These are phyloP conservation scores for Hyla sarda DNA, from an alignment of 2,113 vertebrate genomes.

Conservation along the genomic window DNA sequence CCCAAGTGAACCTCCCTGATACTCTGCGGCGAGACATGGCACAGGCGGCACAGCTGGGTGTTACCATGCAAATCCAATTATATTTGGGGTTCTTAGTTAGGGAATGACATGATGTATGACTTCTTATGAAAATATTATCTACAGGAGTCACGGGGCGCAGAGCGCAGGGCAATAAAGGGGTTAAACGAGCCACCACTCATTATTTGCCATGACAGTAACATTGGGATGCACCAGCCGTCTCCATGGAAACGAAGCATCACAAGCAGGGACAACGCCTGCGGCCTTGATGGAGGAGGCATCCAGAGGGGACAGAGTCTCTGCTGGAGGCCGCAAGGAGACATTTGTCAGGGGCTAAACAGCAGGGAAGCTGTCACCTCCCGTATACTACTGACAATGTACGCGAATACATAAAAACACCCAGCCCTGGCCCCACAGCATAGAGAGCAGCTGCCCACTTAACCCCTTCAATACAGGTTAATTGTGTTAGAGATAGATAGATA, in stretches of 20 bases:
- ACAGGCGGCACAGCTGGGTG: neutral
- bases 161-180: neutral
- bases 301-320: slow-evolving; percentile 15
- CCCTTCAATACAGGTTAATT: neutral
- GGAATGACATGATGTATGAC: neutral
- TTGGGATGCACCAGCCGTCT: slow-evolving; percentile 48
- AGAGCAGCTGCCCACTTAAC: neutral
- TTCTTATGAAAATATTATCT: neutral
- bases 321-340: slow-evolving; percentile 38
- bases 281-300: slow-evolving; percentile 39
- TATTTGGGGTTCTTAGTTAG: neutral
- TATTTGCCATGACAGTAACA: slow-evolving; percentile 48
- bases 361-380: slow-evolving; percentile 26
- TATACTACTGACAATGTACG: slow-evolving; percentile 42
- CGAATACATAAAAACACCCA: slow-evolving; percentile 20
- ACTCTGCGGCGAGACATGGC: neutral
- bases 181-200: slow-evolving; percentile 35
- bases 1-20: neutral
- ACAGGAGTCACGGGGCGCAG: neutral
- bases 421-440: neutral
- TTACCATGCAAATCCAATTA: neutral
- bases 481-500: neutral
- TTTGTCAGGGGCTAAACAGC: slow-evolving; percentile 49
- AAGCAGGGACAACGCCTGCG: slow-evolving; percentile 42
- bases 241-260: slow-evolving; percentile 45